phyloP scores from a whole-genome alignment of 2,113 vertebrate species.

The Odontophorus gujanensis region DNA sequence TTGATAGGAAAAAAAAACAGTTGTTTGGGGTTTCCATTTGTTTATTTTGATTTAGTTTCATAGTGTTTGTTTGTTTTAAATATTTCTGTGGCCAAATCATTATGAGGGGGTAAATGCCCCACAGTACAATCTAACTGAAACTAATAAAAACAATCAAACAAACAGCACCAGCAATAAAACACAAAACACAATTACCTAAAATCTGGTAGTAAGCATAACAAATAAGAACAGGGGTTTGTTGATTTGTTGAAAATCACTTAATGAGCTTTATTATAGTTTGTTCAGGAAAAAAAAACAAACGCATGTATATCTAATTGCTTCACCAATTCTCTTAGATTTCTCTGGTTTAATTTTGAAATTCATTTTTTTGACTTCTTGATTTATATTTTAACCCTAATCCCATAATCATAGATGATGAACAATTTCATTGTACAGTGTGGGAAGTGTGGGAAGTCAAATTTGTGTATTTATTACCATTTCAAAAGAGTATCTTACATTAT shows the following conservation, averaged over 20 bases:
- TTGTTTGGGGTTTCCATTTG: fast-evolving
- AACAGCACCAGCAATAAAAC: background rate
- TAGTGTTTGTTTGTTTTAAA: background rate
- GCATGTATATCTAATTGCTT: background rate
- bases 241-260: background rate
- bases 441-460: background rate
- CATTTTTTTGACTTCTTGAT: background rate
- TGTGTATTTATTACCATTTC: background rate
- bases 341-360: background rate
- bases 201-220: fast-evolving
- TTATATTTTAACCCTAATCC: background rate
- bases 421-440: background rate
- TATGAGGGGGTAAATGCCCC: background rate
- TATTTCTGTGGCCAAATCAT: background rate
- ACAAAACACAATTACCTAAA: background rate
- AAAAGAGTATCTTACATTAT: background rate
- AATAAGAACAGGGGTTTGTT: background rate
- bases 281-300: background rate
- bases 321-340: fast-evolving
- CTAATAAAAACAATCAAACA: background rate
- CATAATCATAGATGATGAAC: background rate
- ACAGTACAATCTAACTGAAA: background rate
- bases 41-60: background rate
- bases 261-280: background rate
- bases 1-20: background rate